Percentiles rank a stretch among this genome's conserved stretches.
Evolutionary conservation across 2,113 vertebrate species (phyloP).

Genomic region (Cebidichthys violaceus): DNA sequence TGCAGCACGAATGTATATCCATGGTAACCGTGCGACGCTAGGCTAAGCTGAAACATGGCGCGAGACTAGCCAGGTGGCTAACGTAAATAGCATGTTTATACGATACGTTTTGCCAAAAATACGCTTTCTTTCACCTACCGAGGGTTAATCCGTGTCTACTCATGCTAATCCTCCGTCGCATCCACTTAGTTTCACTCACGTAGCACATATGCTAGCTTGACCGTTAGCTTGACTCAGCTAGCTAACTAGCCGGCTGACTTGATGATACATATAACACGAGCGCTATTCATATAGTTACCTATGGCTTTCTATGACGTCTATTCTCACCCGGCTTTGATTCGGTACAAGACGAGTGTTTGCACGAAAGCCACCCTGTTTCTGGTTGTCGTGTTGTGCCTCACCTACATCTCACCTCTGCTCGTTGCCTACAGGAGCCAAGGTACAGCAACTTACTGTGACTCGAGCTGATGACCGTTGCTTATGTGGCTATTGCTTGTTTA

Average conservation of each 20-base stretch:
- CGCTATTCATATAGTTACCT: background rate
- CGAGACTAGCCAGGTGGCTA: background rate
- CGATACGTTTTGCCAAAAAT: background rate
- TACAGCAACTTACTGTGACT: conserved; percentile 57
- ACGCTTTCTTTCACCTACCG: background rate
- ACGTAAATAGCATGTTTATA: background rate
- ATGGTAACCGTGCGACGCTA: conserved; percentile 82
- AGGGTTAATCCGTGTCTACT: background rate
- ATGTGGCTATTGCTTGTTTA: background rate
- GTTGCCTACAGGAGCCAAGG: conserved; percentile 94
- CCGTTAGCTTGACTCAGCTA: background rate
- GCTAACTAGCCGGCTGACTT: conserved; percentile 1
- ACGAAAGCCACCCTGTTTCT: conserved; percentile 89
- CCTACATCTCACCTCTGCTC: conserved; percentile 92
- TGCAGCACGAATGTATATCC: conserved; percentile 20
- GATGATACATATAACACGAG: background rate
- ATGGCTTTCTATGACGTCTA: conserved; percentile 93
- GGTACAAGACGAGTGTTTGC: conserved; percentile 90
- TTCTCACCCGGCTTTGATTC: conserved; percentile 85
- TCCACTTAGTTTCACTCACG: conserved; percentile 4
- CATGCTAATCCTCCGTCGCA: background rate
- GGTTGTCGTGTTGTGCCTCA: conserved; percentile 84
- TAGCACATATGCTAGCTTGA: conserved; percentile 35
- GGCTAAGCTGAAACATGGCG: conserved; percentile 53
- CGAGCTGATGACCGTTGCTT: background rate